Percentiles rank a stretch among this genome's conserved stretches.
phyloP scores from a whole-genome alignment of 2,888 invertebrate genomes.

The Pseudanteris insignis region DNA sequence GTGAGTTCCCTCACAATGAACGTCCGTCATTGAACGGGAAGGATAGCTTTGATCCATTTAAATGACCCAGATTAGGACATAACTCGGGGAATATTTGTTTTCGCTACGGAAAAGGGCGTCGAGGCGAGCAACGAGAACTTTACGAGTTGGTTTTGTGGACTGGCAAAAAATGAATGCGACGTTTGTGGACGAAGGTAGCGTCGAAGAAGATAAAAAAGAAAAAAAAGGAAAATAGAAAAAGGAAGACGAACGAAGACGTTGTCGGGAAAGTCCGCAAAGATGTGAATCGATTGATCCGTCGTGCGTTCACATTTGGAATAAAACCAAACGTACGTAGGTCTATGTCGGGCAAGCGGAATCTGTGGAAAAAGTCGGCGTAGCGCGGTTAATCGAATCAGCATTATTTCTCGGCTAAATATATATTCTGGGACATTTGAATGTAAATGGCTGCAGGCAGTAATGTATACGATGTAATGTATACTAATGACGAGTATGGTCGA shows the following conservation, averaged over 20 bases:
- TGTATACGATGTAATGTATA: conserved; percentile 9
- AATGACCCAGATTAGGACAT: conserved; percentile 8
- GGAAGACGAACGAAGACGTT: neutral
- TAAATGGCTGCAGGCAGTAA: conserved; percentile 4
- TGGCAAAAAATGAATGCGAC: no score
- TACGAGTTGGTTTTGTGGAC: no score
- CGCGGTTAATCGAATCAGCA: no score
- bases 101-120: neutral
- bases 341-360: no score
- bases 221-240: neutral
- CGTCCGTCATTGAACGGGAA: no score
- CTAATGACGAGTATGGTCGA: conserved; percentile 16
- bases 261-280: neutral
- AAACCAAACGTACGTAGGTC: conserved; percentile 6
- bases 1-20: no score
- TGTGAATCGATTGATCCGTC: neutral
- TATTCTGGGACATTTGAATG: conserved; percentile 21
- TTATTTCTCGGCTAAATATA: no score
- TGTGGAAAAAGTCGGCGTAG: no score
- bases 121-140: no score
- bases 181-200: no score
- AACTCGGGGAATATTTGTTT: conserved; percentile 1
- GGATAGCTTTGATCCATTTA: conserved; percentile 8
- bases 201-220: no score
- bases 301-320: conserved; percentile 1